Conservation (phyloP, 1,140 invertebrate genomes). For the Chymomyza costata region DNA sequence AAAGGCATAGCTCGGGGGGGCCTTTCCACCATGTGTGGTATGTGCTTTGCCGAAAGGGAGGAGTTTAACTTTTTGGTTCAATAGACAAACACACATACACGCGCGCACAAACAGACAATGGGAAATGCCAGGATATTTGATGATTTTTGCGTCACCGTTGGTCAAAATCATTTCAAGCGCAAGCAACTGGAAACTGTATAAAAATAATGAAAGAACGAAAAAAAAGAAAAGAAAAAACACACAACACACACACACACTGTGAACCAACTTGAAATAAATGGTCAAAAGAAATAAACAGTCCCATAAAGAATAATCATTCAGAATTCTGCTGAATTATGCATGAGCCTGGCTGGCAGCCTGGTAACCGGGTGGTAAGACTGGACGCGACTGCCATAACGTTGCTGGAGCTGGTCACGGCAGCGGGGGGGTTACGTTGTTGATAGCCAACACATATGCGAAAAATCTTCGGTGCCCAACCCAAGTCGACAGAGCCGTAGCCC, state of each 20-base stretch:
- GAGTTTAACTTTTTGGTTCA: conserved; percentile 58
- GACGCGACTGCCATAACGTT: conserved; percentile 9
- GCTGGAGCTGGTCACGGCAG: conserved; percentile 26
- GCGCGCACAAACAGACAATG: conserved; percentile 21
- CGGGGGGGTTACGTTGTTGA: conserved; percentile 52
- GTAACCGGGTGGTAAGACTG: conserved; percentile 10
- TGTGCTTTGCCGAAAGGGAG: conserved; percentile 1
- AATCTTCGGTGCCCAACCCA: conserved; percentile 7
- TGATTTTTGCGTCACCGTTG: conserved; percentile 72
- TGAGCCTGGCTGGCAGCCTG: conserved; percentile 45
- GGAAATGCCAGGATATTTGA: conserved; percentile 47
- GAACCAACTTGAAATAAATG: conserved; percentile 74
- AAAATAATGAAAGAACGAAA: conserved; percentile 61
- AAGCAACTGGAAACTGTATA: conserved; percentile 73
- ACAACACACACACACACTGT: conserved; percentile 4
- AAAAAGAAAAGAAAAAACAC: conserved; percentile 6
- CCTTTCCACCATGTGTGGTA: conserved; percentile 47
- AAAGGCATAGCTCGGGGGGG: conserved; percentile 29
- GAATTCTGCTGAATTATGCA: conserved; percentile 75
- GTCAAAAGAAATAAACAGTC: conserved; percentile 75
- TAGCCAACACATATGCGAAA: conserved; percentile 58
- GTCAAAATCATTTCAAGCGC: conserved; percentile 69
- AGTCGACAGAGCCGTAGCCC: not conserved
- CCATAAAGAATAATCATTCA: conserved; percentile 76
- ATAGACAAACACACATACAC: conserved; percentile 59